phyloP scores from a whole-genome alignment of 1,140 invertebrate genomes.

The Calephelis virginiensis region DNA sequence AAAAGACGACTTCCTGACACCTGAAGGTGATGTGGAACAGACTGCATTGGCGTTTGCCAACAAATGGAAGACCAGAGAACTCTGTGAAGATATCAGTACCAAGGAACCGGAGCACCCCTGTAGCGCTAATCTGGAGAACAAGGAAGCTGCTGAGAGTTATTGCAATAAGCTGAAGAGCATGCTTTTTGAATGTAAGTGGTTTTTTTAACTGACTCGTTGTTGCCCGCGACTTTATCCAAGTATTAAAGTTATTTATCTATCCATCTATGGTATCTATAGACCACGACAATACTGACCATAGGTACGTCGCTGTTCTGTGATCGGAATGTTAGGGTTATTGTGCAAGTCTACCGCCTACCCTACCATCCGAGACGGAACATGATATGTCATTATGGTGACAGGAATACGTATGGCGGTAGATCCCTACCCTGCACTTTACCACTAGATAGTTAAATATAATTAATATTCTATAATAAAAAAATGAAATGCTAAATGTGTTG shows the following conservation, averaged over 20 bases:
- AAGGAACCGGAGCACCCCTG: slow-evolving; percentile 83
- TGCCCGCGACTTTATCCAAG: not conserved
- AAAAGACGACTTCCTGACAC: slow-evolving; percentile 93
- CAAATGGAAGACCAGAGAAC: slow-evolving; percentile 91
- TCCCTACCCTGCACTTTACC: no score
- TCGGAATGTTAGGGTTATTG: no score
- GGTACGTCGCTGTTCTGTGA: no score
- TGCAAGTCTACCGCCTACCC: no score
- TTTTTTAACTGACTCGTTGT: not conserved
- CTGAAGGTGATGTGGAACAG: slow-evolving; percentile 89
- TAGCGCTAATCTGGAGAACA: slow-evolving; percentile 84
- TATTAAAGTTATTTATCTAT: not conserved
- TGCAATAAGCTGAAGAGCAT: slow-evolving; percentile 84
- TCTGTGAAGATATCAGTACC: slow-evolving; percentile 81
- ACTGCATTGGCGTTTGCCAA: slow-evolving; percentile 88
- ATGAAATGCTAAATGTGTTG: no score
- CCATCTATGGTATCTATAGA: no score
- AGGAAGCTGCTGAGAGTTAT: slow-evolving; percentile 82
- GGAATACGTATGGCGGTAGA: no score
- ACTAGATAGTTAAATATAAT: no score
- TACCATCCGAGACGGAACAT: no score
- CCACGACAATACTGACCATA: no score
- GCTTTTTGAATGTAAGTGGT: slow-evolving; percentile 81
- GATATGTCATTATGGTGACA: no score
- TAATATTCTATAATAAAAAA: no score